Evolutionary conservation across 2,888 invertebrate species (phyloP), one percentile per base, ranked within the genome.

Genomic region (Hypomecis atomaria): DNA sequence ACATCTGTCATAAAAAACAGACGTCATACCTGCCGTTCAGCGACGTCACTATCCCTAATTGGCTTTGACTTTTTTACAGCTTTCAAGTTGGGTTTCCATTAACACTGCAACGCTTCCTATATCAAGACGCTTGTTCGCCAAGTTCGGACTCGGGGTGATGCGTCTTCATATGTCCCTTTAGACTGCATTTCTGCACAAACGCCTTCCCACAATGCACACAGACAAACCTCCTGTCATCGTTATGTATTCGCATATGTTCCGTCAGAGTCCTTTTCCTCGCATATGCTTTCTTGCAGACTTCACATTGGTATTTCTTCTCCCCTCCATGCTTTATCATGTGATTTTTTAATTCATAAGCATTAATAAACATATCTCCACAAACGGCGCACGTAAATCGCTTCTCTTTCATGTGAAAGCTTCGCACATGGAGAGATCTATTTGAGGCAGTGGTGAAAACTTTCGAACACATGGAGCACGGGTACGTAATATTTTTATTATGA

Each of bases 111-210:
- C 23, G 23, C 23, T 23, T 23, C 23, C 23, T 23, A 23, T 23
- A 23, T 75, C 23, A 13, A 10, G 0, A 23, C 7, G 23, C 23
- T 8, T 23, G 3, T 33, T 33, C 33, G 23, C 23, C 5, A 47
- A 9, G 38, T 11, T 6, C 5, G 5, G 37, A 45, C 5, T 55
- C 36, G 9, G 63, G 37, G 68, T 90, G 90, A 54, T 89, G 88
- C 0, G 85, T 86, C 50, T 84, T 79, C 58, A 89, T 73, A 71
- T 92, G 91, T 65, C 84, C 82, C 69, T 89, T 83, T 6, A 90
- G 74, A 65, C 89, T 88, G 73, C 87, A 87, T 71, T 90, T 90
- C 67, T 91, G 89, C 0, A 88, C 86, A 67, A 85, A 90, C 0
- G 87, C 83, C 54, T 83, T 85, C 64, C 82, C 83, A 67, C 91